These are phyloP conservation scores for Phylloscopus trochilus DNA, from an alignment of 2,113 vertebrate genomes.

Conservation along the genomic window DNA sequence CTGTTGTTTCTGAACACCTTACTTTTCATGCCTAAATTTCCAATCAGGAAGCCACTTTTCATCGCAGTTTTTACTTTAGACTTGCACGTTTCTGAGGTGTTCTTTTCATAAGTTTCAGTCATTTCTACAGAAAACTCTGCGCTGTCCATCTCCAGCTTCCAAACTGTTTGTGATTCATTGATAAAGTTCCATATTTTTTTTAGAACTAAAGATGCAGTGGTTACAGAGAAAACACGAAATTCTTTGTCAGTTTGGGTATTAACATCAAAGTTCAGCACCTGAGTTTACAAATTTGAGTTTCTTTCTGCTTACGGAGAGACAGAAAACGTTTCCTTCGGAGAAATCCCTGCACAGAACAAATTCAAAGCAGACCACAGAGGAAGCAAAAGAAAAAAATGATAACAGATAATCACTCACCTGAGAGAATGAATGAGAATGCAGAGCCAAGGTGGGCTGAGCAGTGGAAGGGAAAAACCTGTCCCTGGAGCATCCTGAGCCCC, in stretches of 20 bases:
- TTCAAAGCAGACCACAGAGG: background rate
- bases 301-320: fast-evolving
- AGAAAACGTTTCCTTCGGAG: background rate
- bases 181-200: background rate
- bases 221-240: background rate
- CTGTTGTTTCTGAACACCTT: background rate
- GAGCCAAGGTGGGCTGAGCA: fast-evolving
- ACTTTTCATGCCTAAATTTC: background rate
- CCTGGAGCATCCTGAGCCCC: fast-evolving
- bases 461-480: fast-evolving
- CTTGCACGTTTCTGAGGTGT: background rate
- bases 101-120: background rate
- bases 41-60: background rate
- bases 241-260: fast-evolving
- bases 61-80: background rate
- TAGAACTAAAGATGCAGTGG: fast-evolving
- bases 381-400: fast-evolving
- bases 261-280: fast-evolving
- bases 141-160: background rate
- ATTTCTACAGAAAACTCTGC: background rate
- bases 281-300: background rate
- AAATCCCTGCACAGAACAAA: background rate
- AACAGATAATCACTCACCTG: background rate
- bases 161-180: fast-evolving
- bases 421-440: fast-evolving